phyloP scores from a whole-genome alignment of 2,888 invertebrate species.

The Notodonta ziczac region DNA sequence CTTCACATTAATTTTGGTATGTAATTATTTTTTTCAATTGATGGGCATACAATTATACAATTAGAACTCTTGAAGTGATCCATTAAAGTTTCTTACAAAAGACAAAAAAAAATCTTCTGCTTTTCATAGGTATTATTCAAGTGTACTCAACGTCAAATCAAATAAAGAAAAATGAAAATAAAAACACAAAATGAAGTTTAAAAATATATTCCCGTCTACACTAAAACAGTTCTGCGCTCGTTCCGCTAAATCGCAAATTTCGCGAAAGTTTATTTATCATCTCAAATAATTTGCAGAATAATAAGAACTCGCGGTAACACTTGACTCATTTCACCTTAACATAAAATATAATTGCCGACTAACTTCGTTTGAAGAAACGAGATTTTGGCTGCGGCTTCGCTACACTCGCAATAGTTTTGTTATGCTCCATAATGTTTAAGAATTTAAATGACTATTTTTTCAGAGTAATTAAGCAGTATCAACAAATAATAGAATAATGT shows the following conservation, averaged over 20 bases:
- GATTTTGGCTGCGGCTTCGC: not conserved
- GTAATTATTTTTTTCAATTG: not conserved
- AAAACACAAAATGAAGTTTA: conserved; percentile 1
- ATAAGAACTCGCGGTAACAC: not conserved
- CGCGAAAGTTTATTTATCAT: conserved; percentile 3
- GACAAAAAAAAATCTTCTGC: no score
- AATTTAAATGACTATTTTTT: no score
- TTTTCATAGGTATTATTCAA: no score
- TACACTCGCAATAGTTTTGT: not conserved
- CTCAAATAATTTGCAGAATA: not conserved
- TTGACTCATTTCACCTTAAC: not conserved
- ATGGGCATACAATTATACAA: no score
- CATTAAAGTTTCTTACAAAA: no score
- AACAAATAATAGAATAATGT: no score
- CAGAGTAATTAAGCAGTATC: no score
- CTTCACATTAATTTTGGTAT: not conserved
- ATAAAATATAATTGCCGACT: not conserved
- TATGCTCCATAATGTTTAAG: not conserved
- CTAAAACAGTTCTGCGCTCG: conserved; percentile 6
- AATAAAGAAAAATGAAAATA: no score
- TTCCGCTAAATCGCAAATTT: no score
- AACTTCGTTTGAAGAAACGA: not conserved
- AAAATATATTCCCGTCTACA: conserved; percentile 3
- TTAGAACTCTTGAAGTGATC: no score
- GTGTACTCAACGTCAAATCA: no score